Conservation (phyloP, 2,113 vertebrate species). For the Parus major region DNA sequence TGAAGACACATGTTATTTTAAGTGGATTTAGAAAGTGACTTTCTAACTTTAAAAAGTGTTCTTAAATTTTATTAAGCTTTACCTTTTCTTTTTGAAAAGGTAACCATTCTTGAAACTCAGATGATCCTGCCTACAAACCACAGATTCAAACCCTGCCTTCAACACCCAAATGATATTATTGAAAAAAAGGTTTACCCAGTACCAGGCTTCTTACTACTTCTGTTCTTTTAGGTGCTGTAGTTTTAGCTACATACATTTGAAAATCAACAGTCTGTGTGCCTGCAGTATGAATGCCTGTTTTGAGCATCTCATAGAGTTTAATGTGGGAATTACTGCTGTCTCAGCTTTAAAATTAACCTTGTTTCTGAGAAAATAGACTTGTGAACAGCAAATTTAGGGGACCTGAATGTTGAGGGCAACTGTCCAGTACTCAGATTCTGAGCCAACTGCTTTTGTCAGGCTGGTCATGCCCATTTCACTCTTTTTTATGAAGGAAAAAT, state of each 20-base stretch:
- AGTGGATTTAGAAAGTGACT: background rate
- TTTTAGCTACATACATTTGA: background rate
- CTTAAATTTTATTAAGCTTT: background rate
- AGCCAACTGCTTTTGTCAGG: background rate
- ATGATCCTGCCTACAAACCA: background rate
- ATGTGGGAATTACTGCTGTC: background rate
- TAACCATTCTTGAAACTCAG: background rate
- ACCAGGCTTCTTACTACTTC: background rate
- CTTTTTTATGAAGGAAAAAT: background rate
- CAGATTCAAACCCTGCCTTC: background rate
- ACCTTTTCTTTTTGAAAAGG: background rate
- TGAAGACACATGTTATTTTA: background rate
- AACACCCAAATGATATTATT: background rate
- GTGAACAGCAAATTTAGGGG: background rate
- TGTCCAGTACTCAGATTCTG: background rate
- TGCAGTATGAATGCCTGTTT: background rate
- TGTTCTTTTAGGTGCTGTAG: background rate
- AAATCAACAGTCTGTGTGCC: background rate
- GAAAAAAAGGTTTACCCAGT: background rate
- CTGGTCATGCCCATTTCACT: background rate
- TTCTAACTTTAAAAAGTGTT: background rate
- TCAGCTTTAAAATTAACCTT: background rate
- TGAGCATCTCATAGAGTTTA: background rate
- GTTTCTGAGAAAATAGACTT: background rate
- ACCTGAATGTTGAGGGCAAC: background rate